Percentiles rank a stretch among this genome's conserved stretches.
Conservation (phyloP, 2,888 invertebrate species). For the Hirtodrosophila cameraria region DNA sequence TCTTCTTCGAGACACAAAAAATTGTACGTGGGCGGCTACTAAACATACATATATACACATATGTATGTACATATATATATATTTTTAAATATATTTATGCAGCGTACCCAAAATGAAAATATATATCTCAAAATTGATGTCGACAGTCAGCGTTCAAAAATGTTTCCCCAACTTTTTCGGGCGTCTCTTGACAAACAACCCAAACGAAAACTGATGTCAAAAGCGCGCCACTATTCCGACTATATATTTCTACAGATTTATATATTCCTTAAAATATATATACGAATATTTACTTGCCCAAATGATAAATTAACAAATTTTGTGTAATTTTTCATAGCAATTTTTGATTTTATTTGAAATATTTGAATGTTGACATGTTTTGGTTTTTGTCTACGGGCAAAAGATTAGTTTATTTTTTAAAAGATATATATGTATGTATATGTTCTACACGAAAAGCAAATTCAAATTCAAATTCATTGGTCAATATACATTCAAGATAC, state of each 20-base stretch:
- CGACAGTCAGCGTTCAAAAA: constrained; percentile 39
- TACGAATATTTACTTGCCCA: constrained; percentile 35
- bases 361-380: constrained; percentile 20
- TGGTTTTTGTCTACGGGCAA: neutral
- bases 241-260: constrained; percentile 7
- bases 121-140: constrained; percentile 47
- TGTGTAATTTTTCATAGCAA: constrained; percentile 51
- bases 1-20: constrained; percentile 1
- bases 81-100: constrained; percentile 3
- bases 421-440: neutral
- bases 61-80: constrained; percentile 23
- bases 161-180: constrained; percentile 12
- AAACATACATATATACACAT: no score
- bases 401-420: constrained; percentile 15
- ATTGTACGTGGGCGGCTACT: constrained; percentile 58
- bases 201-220: constrained; percentile 61
- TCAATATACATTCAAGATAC: constrained; percentile 1
- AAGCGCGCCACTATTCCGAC: constrained; percentile 60
- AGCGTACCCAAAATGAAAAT: constrained; percentile 12
- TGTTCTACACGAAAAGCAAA: constrained; percentile 11
- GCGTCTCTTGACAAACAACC: constrained; percentile 52
- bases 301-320: constrained; percentile 60
- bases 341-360: constrained; percentile 52
- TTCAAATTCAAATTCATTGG: constrained; percentile 13
- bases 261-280: constrained; percentile 20